phyloP scores from a whole-genome alignment of 2,113 vertebrate species.

The Seriola aureovittata region DNA sequence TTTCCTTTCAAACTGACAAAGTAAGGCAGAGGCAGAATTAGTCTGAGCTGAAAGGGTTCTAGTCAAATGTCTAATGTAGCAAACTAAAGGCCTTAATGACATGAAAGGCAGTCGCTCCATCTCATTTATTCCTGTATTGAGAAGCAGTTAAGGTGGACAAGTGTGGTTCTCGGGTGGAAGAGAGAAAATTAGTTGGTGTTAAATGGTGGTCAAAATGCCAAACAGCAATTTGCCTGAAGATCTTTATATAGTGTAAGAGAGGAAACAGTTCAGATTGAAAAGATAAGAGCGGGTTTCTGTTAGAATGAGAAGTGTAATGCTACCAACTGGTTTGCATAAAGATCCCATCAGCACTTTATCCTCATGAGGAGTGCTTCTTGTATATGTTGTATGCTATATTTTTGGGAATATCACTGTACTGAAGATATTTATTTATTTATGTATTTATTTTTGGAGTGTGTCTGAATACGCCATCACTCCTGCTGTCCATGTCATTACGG shows the following conservation, averaged over 20 bases:
- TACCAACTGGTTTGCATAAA: constrained; percentile 48
- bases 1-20: constrained; percentile 24
- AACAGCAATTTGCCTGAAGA: constrained; percentile 19
- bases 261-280: constrained; percentile 6
- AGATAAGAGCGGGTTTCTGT: constrained; percentile 25
- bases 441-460: constrained; percentile 62
- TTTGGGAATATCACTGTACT: constrained; percentile 51
- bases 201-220: constrained; percentile 27
- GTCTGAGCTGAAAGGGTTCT: constrained; percentile 27
- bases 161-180: constrained; percentile 8
- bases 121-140: constrained; percentile 40
- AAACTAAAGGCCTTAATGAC: constrained; percentile 67
- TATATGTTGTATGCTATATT: constrained; percentile 64
- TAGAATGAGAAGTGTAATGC: constrained; percentile 31
- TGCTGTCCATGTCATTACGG: constrained; percentile 5
- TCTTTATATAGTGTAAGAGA: constrained; percentile 3
- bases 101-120: constrained; percentile 51
- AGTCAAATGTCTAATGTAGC: constrained; percentile 65
- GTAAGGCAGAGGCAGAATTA: constrained; percentile 28
- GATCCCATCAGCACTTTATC: constrained; percentile 52
- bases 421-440: constrained; percentile 45
- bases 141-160: constrained; percentile 31
- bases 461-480: constrained; percentile 64
- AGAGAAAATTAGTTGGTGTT: constrained; percentile 10
- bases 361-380: constrained; percentile 46